Conservation (phyloP, 1,140 invertebrate genomes). For the Drosophila miranda region DNA sequence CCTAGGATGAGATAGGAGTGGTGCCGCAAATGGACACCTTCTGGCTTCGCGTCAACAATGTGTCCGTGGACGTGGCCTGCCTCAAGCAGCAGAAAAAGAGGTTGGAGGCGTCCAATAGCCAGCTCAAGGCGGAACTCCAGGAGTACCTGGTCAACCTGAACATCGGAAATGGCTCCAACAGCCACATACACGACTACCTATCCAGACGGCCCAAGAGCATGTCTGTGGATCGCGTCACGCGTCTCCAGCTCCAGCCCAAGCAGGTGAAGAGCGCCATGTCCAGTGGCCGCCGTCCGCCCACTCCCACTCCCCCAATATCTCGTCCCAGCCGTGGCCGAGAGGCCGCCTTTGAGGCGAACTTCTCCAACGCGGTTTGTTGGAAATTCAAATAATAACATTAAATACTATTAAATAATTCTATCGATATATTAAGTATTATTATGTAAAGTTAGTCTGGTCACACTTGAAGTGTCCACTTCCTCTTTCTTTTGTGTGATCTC, state of each 20-base stretch:
- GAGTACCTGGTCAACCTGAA: conserved; percentile 75
- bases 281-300: conserved; percentile 31
- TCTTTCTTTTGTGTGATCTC: no score
- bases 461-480: no score
- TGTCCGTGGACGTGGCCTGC: conserved; percentile 70
- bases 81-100: conserved; percentile 66
- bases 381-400: no score
- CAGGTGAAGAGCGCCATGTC: conserved; percentile 56
- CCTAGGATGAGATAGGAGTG: conserved; percentile 47
- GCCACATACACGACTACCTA: conserved; percentile 66
- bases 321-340: conserved; percentile 11
- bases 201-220: conserved; percentile 75
- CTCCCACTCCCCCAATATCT: conserved; percentile 22
- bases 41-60: conserved; percentile 79
- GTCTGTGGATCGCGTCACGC: conserved; percentile 74
- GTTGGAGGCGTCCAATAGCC: conserved; percentile 62
- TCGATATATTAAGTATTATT: no score
- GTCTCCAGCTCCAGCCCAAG: conserved; percentile 62
- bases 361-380: conserved; percentile 56
- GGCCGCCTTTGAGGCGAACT: conserved; percentile 63
- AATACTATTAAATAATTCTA: no score
- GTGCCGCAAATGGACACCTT: conserved; percentile 75
- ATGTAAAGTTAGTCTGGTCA: no score
- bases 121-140: conserved; percentile 68
- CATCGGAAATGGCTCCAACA: conserved; percentile 72